phyloP scores from a whole-genome alignment of 2,888 invertebrate species.

The Pammene fasciana region DNA sequence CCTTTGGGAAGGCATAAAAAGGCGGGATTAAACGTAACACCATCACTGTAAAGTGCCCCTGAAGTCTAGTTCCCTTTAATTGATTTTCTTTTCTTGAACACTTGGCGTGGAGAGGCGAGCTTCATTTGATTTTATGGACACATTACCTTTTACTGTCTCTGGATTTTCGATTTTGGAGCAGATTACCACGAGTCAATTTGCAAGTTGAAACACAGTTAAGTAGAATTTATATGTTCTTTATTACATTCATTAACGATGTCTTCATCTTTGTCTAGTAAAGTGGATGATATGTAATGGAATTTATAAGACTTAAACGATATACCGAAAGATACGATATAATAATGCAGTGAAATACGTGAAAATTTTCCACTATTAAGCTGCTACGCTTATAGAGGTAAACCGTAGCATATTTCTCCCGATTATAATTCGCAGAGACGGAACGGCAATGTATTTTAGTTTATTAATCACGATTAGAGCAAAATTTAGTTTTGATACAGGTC shows the following conservation, averaged over 20 bases:
- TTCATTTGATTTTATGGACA: constrained; percentile 42
- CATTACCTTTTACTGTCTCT: constrained; percentile 41
- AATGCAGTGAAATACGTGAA: too few species aligned
- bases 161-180: constrained; percentile 37
- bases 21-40: constrained; percentile 37
- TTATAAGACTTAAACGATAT: too few species aligned
- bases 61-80: constrained; percentile 47
- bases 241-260: background rate
- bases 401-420: too few species aligned
- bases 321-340: too few species aligned
- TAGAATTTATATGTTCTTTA: constrained; percentile 28
- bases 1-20: constrained; percentile 39
- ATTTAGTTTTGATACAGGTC: too few species aligned
- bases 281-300: background rate
- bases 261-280: background rate
- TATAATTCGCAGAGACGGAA: too few species aligned
- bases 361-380: too few species aligned
- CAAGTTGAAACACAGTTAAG: constrained; percentile 29
- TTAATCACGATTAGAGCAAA: too few species aligned
- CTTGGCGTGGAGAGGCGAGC: constrained; percentile 21
- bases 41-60: constrained; percentile 44
- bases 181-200: constrained; percentile 30
- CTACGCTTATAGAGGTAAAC: too few species aligned
- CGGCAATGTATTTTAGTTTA: too few species aligned
- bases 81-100: constrained; percentile 46